Conservation (phyloP, 2,888 invertebrate genomes). For the Eurytoma californica region DNA sequence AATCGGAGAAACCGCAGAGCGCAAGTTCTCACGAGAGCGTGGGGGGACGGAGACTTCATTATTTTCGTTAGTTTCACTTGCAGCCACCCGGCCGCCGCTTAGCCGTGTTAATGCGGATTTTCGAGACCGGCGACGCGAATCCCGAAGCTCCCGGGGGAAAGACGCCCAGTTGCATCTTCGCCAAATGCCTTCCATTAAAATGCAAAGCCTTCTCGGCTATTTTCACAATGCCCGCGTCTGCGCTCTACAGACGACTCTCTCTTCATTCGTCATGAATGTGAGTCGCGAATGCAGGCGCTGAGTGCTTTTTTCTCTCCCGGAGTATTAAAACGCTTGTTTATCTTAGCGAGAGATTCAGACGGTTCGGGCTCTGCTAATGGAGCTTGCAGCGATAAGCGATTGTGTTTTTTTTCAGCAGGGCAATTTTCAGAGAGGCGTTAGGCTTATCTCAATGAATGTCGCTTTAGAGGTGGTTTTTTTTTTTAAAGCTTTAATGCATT, state of each 20-base stretch:
- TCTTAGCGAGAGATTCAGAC: too few relatives aligned
- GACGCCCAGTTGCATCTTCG: conserved; percentile 20
- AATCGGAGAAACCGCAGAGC: conserved; percentile 9
- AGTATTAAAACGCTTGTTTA: too few relatives aligned
- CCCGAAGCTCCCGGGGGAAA: conserved; percentile 10
- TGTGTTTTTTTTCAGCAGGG: background rate
- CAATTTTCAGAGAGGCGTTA: background rate
- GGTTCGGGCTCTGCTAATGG: too few relatives aligned
- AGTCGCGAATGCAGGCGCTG: background rate
- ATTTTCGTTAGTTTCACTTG: conserved; percentile 27
- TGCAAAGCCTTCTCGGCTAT: conserved; percentile 26
- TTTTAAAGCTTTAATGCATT: too few relatives aligned
- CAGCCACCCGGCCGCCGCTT: conserved; percentile 1
- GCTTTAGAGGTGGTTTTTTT: too few relatives aligned
- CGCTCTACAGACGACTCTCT: background rate
- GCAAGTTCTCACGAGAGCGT: conserved; percentile 4
- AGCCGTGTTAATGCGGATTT: conserved; percentile 43
- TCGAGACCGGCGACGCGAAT: conserved; percentile 1
- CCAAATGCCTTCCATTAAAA: conserved; percentile 45
- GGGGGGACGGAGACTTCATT: conserved; percentile 17
- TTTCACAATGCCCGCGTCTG: background rate
- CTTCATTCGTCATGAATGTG: conserved; percentile 13
- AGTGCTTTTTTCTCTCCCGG: background rate
- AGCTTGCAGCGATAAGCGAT: too few relatives aligned
- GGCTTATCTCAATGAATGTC: too few relatives aligned